These are phyloP conservation scores for Henicopernis longicauda DNA, from an alignment of 2,113 vertebrate species.

Conservation along the genomic window DNA sequence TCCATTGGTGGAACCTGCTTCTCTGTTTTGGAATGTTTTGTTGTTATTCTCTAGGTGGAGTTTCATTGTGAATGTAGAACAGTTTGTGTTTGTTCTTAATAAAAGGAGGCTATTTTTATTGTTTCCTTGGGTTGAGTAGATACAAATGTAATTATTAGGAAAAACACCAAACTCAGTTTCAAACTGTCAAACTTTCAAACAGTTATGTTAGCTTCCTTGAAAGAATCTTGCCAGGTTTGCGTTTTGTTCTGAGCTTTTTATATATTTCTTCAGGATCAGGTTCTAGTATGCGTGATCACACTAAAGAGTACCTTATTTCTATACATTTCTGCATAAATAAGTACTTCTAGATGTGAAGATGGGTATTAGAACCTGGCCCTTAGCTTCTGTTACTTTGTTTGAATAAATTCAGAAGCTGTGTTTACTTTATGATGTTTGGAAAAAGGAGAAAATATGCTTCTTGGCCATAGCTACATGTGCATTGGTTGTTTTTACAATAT, in stretches of 20 bases:
- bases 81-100: not conserved
- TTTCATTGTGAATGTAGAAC: not conserved
- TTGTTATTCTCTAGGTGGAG: not conserved
- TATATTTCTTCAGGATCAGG: not conserved
- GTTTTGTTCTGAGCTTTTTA: not conserved
- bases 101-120: not conserved
- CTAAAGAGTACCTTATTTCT: not conserved
- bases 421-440: not conserved
- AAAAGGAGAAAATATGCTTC: not conserved
- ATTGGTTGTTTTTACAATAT: accelerated
- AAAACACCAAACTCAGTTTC: not conserved
- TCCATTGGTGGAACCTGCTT: not conserved
- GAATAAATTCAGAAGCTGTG: not conserved
- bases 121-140: not conserved
- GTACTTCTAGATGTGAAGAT: not conserved
- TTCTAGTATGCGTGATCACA: not conserved
- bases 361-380: not conserved
- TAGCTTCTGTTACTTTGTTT: not conserved
- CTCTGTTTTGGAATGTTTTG: not conserved
- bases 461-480: accelerated
- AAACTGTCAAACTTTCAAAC: not conserved
- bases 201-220: not conserved
- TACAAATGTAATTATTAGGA: not conserved
- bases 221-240: not conserved
- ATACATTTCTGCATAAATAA: not conserved